phyloP scores from a whole-genome alignment of 2,797 vertebrate genomes.

The Macropus fuliginosus region DNA sequence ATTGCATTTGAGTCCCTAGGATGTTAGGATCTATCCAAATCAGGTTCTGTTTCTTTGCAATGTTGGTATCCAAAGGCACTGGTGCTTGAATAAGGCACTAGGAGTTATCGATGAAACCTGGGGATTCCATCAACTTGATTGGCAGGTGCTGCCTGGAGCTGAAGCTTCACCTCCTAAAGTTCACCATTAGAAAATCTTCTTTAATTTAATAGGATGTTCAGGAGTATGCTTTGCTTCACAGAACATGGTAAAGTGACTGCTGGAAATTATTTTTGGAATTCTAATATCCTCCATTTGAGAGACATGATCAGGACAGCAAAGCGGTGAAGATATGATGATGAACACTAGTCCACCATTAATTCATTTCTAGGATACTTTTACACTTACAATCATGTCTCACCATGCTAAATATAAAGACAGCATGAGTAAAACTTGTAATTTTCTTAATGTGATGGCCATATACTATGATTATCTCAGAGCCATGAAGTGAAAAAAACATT shows the following conservation, averaged over 20 bases:
- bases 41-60: background rate
- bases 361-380: constrained; percentile 16
- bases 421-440: background rate
- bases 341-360: background rate
- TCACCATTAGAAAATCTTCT: constrained; percentile 37
- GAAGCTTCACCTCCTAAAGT: background rate
- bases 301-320: background rate
- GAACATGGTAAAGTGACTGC: background rate
- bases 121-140: constrained; percentile 5
- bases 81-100: constrained; percentile 21
- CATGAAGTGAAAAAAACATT: background rate
- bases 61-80: background rate
- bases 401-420: background rate
- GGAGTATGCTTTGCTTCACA: background rate
- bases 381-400: background rate
- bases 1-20: constrained; percentile 29
- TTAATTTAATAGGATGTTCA: constrained; percentile 34
- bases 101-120: constrained; percentile 31
- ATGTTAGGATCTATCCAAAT: constrained; percentile 50
- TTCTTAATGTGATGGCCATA: background rate
- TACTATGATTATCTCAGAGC: background rate
- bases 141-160: background rate
- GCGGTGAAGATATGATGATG: background rate
- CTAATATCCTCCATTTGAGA: background rate
- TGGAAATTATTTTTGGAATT: constrained; percentile 41